phyloP scores from a whole-genome alignment of 1,140 invertebrate species.

The Pseudomyrmex flavicornis region DNA sequence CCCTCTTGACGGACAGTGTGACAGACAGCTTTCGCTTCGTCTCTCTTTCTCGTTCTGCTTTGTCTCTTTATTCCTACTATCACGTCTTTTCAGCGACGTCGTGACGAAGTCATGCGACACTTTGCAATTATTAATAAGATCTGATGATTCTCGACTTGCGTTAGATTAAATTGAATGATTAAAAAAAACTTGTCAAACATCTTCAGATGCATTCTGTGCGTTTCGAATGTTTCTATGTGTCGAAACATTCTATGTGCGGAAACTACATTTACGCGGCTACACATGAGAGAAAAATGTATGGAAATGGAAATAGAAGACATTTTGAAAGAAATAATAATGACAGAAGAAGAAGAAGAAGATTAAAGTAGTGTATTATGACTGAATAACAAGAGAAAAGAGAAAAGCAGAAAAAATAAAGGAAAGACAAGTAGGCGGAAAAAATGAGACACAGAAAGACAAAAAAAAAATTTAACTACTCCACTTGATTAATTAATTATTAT shows the following conservation, averaged over 20 bases:
- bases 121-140: slow-evolving; percentile 21
- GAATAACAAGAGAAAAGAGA: too few relatives aligned
- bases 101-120: background rate
- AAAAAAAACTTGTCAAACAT: background rate
- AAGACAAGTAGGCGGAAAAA: too few relatives aligned
- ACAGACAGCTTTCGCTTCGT: slow-evolving; percentile 28
- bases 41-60: slow-evolving; percentile 1
- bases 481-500: too few relatives aligned
- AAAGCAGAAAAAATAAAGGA: too few relatives aligned
- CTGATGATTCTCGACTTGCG: background rate
- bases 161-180: slow-evolving; percentile 27
- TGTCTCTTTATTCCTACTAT: background rate
- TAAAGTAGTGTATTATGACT: too few relatives aligned
- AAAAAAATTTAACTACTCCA: too few relatives aligned
- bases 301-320: too few relatives aligned
- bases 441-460: too few relatives aligned
- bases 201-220: background rate
- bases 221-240: background rate
- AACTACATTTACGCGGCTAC: too few relatives aligned
- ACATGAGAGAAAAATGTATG: too few relatives aligned
- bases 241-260: background rate
- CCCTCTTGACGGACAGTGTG: slow-evolving; percentile 54
- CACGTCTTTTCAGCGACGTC: background rate
- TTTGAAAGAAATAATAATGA: too few relatives aligned
- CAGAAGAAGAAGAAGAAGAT: too few relatives aligned